phyloP scores from a whole-genome alignment of 1,140 invertebrate species.

The Whitmania pigra region DNA sequence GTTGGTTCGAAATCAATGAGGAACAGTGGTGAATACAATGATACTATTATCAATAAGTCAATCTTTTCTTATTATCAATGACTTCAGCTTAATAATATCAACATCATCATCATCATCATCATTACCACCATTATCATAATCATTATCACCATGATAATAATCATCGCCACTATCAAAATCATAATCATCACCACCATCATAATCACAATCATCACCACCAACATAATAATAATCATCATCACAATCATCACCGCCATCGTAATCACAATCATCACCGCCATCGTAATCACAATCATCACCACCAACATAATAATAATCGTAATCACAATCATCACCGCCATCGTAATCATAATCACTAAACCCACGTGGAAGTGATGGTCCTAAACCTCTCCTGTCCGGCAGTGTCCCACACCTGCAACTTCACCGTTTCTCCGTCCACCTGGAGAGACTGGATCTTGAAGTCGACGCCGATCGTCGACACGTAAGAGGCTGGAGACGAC shows the following conservation, averaged over 20 bases:
- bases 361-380: conserved; percentile 63
- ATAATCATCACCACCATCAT: conserved; percentile 21
- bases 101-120: not conserved
- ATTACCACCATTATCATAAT: not conserved
- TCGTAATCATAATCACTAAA: conserved; percentile 30
- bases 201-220: conserved; percentile 20
- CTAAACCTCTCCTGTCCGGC: conserved; percentile 86
- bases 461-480: conserved; percentile 99
- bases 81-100: not conserved
- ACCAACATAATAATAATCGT: not conserved
- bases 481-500: conserved; percentile 52
- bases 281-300: conserved; percentile 20
- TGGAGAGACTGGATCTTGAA: conserved; percentile 56
- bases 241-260: not conserved
- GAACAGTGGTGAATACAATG: too few species aligned
- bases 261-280: conserved; percentile 20
- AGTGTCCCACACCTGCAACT: conserved; percentile 83
- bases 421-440: conserved; percentile 72
- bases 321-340: conserved; percentile 19
- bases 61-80: too few species aligned
- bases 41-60: too few species aligned
- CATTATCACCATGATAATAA: conserved; percentile 31
- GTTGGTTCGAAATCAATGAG: too few species aligned
- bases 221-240: conserved; percentile 21
- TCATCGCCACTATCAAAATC: not conserved